Percentiles rank a stretch among this genome's conserved stretches.
These are phyloP conservation scores for Thryonomys swinderianus DNA, from an alignment of 2,113 vertebrate genomes.

Conservation along the genomic window DNA sequence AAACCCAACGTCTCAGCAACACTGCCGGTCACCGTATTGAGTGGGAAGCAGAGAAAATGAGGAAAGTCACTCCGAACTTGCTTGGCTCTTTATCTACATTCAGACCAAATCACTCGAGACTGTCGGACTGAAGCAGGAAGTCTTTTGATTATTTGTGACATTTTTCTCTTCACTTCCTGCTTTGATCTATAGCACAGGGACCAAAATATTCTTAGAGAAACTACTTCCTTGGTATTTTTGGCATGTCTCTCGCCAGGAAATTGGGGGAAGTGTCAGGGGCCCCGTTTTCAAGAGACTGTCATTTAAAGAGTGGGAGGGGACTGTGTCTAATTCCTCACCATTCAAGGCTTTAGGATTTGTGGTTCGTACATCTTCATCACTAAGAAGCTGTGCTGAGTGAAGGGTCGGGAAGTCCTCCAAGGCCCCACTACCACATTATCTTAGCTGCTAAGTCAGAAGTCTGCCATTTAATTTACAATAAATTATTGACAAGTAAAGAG, in stretches of 20 bases:
- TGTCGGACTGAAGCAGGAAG: constrained; percentile 65
- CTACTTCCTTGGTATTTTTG: constrained; percentile 75
- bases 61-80: neutral
- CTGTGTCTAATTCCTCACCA: constrained; percentile 49
- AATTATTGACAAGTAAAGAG: constrained; percentile 43
- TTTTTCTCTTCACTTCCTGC: constrained; percentile 75
- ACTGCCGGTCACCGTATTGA: neutral
- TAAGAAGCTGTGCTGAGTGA: neutral
- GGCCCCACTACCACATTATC: constrained; percentile 56
- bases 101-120: constrained; percentile 33
- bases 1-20: neutral
- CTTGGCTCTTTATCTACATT: constrained; percentile 18
- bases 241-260: constrained; percentile 73
- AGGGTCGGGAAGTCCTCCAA: constrained; percentile 65
- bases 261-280: constrained; percentile 53
- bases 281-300: constrained; percentile 53
- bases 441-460: constrained; percentile 59
- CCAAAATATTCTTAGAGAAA: constrained; percentile 60
- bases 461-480: constrained; percentile 46
- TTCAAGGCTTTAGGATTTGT: constrained; percentile 50
- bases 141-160: constrained; percentile 70
- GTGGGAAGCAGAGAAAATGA: neutral
- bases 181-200: constrained; percentile 61
- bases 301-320: neutral
- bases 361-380: constrained; percentile 44